Evolutionary conservation across 2,113 vertebrate genomes (phyloP).

Genomic region (Miniopterus natalensis): DNA sequence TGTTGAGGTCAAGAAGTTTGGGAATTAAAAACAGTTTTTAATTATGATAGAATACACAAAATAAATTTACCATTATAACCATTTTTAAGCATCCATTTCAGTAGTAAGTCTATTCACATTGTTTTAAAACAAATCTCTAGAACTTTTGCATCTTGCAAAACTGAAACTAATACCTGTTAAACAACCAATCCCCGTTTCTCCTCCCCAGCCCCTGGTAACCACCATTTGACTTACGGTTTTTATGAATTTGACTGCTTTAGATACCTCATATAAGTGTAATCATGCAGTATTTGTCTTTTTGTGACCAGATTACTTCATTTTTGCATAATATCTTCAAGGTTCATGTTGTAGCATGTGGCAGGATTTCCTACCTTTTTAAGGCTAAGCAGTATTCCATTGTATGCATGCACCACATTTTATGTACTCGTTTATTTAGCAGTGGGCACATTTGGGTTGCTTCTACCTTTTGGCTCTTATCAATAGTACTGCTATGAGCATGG

Average conservation of each 20-base stretch:
- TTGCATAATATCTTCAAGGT: background rate
- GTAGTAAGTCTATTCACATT: background rate
- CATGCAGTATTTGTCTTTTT: slow-evolving; percentile 4
- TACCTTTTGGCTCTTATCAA: background rate
- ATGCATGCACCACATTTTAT: background rate
- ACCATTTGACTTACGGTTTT: background rate
- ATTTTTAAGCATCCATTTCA: background rate
- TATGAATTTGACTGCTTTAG: background rate
- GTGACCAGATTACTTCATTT: background rate
- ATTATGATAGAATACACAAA: background rate
- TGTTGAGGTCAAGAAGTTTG: background rate
- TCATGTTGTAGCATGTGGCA: background rate
- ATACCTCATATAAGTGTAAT: background rate
- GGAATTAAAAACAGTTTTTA: background rate
- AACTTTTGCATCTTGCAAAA: background rate
- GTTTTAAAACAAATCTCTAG: background rate
- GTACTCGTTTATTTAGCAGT: background rate
- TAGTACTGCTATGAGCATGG: background rate
- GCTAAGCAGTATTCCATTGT: background rate
- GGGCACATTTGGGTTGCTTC: slow-evolving; percentile 1
- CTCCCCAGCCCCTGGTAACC: background rate
- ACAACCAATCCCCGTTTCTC: background rate
- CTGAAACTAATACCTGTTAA: background rate
- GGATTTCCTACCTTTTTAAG: background rate
- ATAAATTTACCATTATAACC: background rate